phyloP scores from a whole-genome alignment of 2,797 vertebrate species.

The Microtus agrestis region DNA sequence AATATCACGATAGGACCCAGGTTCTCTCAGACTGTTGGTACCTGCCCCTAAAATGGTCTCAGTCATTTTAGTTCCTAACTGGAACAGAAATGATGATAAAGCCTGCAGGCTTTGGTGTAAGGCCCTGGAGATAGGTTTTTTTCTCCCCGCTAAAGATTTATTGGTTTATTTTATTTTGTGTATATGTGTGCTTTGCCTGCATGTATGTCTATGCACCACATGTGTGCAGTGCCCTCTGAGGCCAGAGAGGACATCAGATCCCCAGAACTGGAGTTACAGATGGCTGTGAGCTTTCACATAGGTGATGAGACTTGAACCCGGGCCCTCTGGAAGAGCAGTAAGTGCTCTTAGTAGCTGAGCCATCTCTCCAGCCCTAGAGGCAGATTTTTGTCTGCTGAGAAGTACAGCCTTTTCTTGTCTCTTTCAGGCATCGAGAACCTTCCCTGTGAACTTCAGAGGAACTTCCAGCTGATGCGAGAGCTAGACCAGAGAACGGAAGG shows the following conservation, averaged over 20 bases:
- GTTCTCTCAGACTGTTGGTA: too few relatives aligned
- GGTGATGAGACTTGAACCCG: not conserved
- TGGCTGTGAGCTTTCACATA: not conserved
- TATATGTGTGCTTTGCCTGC: not conserved
- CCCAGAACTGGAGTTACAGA: not conserved
- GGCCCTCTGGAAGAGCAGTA: not conserved
- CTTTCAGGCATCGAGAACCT: constrained; percentile 95
- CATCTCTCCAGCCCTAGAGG: not conserved
- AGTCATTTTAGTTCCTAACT: not conserved
- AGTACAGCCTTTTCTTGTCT: not conserved
- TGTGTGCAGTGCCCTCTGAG: not conserved
- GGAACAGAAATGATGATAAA: not conserved
- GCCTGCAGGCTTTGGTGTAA: not conserved
- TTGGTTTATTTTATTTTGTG: not conserved
- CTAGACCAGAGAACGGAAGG: constrained; percentile 97
- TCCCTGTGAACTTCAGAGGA: constrained; percentile 96
- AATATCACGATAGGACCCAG: too few relatives aligned
- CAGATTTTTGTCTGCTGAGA: not conserved
- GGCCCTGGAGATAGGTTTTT: not conserved
- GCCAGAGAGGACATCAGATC: not conserved
- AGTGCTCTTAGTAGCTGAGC: not conserved
- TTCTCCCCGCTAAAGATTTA: not conserved
- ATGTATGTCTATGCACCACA: not conserved
- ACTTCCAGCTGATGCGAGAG: constrained; percentile 97
- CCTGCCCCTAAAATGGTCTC: not conserved